Percentiles rank a stretch among this genome's conserved stretches.
Evolutionary conservation across 2,113 vertebrate genomes (phyloP).

Genomic region (Gymnocephalus cernua): DNA sequence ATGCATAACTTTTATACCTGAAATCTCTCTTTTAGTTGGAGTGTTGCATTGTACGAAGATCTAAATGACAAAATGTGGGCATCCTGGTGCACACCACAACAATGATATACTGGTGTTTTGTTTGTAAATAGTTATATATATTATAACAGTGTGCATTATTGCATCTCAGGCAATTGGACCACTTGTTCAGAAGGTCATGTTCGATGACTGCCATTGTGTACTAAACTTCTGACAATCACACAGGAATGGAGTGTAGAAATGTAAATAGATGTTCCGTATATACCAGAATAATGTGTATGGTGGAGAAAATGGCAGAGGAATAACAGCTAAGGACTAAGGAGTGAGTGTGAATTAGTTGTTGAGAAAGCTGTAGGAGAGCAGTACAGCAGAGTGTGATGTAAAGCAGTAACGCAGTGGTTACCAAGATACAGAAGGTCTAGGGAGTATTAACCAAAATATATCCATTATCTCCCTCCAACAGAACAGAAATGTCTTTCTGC

Average conservation of each 20-base stretch:
- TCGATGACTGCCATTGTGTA: background rate
- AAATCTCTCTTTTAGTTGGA: background rate
- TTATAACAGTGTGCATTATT: too few species aligned
- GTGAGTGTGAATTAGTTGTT: slow-evolving; percentile 23
- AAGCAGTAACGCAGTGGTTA: background rate
- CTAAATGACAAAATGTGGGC: background rate
- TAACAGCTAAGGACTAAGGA: background rate
- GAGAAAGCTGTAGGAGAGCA: background rate
- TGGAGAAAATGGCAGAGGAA: background rate
- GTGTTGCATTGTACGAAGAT: background rate
- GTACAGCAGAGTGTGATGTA: background rate
- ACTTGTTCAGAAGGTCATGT: background rate
- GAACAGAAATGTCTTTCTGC: background rate
- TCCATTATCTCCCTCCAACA: background rate
- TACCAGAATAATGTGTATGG: background rate
- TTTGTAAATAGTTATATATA: too few species aligned
- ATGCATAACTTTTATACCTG: background rate
- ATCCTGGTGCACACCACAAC: background rate
- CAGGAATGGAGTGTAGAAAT: background rate
- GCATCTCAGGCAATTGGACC: background rate
- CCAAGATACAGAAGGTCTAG: background rate
- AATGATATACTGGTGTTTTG: background rate
- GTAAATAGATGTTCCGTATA: background rate
- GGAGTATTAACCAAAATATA: background rate
- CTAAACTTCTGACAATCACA: background rate